Conservation (phyloP, 2,797 vertebrate genomes). For the Lutjanus campechanus region DNA sequence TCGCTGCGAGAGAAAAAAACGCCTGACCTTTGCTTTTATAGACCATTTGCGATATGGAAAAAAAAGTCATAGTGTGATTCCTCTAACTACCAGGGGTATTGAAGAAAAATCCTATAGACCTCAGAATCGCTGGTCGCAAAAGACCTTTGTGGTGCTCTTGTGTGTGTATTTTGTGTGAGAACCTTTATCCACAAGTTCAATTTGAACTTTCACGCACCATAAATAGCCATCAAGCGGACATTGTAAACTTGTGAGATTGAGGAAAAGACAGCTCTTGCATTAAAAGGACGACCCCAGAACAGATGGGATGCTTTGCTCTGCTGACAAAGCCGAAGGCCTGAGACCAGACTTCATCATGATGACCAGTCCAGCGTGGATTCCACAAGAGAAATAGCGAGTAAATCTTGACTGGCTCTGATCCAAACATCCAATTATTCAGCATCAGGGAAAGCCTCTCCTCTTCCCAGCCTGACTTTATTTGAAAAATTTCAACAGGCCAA, state of each 20-base stretch:
- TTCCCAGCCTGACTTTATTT: constrained; percentile 62
- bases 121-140: constrained; percentile 33
- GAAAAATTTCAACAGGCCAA: constrained; percentile 65
- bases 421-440: constrained; percentile 74
- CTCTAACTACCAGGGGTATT: constrained; percentile 44
- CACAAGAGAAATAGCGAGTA: constrained; percentile 57
- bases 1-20: constrained; percentile 50
- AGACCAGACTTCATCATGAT: constrained; percentile 61
- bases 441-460: constrained; percentile 59
- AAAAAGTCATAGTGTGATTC: constrained; percentile 66
- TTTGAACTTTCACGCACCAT: constrained; percentile 77
- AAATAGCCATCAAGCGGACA: constrained; percentile 64
- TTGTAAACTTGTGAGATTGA: constrained; percentile 61
- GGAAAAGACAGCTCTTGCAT: constrained; percentile 59
- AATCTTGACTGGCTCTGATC: constrained; percentile 66
- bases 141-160: constrained; percentile 6
- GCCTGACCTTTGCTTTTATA: constrained; percentile 85
- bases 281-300: constrained; percentile 65
- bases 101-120: constrained; percentile 51
- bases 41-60: constrained; percentile 70
- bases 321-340: constrained; percentile 64
- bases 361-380: constrained; percentile 58
- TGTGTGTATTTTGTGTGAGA: constrained; percentile 16
- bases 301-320: constrained; percentile 72
- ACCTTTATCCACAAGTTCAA: constrained; percentile 59